Conservation (phyloP, 2,888 invertebrate genomes). For the Hedychridium roseum region DNA sequence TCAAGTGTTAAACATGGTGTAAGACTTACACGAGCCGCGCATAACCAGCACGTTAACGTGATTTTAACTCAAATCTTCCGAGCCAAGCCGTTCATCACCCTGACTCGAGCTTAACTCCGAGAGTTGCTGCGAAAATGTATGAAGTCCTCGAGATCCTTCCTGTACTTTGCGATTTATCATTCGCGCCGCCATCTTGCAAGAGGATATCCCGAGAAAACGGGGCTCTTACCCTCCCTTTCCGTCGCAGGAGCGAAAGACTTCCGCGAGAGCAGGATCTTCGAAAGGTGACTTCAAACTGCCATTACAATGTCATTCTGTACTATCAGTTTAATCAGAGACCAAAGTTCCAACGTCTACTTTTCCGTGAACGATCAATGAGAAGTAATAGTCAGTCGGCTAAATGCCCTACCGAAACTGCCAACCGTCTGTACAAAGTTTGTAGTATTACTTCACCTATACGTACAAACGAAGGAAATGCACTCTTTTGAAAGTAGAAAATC, state of each 20-base stretch:
- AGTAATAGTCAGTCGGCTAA: no score
- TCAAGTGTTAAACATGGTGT: no score
- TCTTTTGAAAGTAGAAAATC: no score
- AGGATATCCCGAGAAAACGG: conserved; percentile 2
- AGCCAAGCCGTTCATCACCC: conserved; percentile 31
- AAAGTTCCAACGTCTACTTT: conserved; percentile 10
- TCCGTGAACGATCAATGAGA: no score
- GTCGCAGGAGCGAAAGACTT: no score
- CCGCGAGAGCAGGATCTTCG: no score
- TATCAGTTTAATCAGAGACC: conserved; percentile 9
- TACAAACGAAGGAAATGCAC: no score
- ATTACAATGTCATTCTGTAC: no score
- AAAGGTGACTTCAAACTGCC: no score
- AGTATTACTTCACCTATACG: no score
- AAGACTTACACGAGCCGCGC: conserved; percentile 3
- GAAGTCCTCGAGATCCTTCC: conserved; percentile 27
- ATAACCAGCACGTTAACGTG: conserved; percentile 23
- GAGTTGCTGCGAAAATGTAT: conserved; percentile 30
- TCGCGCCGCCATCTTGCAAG: conserved; percentile 18
- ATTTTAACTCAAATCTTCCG: conserved; percentile 26
- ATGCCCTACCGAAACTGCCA: no score
- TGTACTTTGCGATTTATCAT: conserved; percentile 30
- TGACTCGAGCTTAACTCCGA: conserved; percentile 24
- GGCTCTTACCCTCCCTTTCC: conserved; percentile 2
- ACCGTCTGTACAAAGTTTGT: no score